A percentile compares a stretch with the other conserved stretches of the same genome.
These are phyloP conservation scores for Anneissia japonica DNA, from an alignment of 35 echinoderm and acorn worm genomes.

Conservation along the genomic window DNA sequence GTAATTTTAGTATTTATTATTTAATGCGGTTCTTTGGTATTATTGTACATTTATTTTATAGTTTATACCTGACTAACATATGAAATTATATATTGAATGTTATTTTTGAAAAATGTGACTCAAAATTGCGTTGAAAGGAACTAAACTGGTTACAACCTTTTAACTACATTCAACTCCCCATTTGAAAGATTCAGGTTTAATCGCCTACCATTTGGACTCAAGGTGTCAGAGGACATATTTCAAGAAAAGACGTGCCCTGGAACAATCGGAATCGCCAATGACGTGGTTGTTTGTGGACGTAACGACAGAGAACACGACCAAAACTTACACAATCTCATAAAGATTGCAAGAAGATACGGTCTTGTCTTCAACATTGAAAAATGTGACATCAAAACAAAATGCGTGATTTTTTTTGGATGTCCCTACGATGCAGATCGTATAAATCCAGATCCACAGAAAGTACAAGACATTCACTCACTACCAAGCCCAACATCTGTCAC, in stretches of 20 bases:
- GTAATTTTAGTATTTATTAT: no score
- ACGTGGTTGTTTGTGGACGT: conserved; percentile 28
- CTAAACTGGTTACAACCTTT: no score
- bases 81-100: no score
- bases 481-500: conserved; percentile 7
- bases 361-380: conserved; percentile 42
- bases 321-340: conserved; percentile 31
- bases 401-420: conserved; percentile 31
- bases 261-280: conserved; percentile 42
- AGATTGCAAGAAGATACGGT: conserved; percentile 13
- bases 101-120: no score
- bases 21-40: no score
- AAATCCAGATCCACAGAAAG: conserved; percentile 19
- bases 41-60: no score
- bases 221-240: conserved; percentile 42
- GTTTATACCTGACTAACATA: no score
- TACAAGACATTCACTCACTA: conserved; percentile 18
- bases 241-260: conserved; percentile 33
- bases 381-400: conserved; percentile 21
- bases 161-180: conserved; percentile 64
- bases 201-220: conserved; percentile 42
- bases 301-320: conserved; percentile 33
- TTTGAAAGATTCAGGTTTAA: conserved; percentile 48
- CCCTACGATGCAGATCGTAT: conserved; percentile 27
- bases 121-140: no score